phyloP scores from a whole-genome alignment of 2,113 vertebrate species.

The Boulengeromyrus knoepffleri region DNA sequence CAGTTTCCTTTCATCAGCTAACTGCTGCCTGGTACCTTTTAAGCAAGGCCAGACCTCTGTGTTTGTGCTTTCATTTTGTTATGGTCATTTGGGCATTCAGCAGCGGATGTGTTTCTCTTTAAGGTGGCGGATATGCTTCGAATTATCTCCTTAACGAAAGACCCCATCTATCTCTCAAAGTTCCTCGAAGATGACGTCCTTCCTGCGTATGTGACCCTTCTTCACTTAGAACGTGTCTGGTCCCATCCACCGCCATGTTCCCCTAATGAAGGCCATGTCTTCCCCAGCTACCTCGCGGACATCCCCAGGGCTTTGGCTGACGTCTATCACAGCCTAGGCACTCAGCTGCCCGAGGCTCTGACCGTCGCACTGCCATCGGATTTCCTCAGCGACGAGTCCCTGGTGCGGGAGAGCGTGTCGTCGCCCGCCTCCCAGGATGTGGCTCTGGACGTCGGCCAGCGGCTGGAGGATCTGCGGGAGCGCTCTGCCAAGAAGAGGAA shows the following conservation, averaged over 20 bases:
- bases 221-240: neutral
- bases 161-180: constrained; percentile 69
- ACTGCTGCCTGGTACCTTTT: neutral
- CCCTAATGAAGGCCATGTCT: neutral
- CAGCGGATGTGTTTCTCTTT: neutral
- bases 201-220: constrained; percentile 60
- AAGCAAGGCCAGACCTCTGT: neutral
- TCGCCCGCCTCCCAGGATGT: constrained; percentile 47
- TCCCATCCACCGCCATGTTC: neutral
- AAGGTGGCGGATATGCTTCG: constrained; percentile 81
- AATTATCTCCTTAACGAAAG: constrained; percentile 78
- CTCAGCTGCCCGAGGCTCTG: constrained; percentile 73
- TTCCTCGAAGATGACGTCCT: constrained; percentile 80
- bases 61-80: neutral
- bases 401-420: constrained; percentile 68
- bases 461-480: constrained; percentile 74
- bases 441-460: constrained; percentile 41
- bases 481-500: constrained; percentile 77
- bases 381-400: constrained; percentile 87
- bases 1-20: neutral
- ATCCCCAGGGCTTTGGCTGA: constrained; percentile 75
- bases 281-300: constrained; percentile 66
- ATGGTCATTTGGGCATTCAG: neutral
- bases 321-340: constrained; percentile 80
- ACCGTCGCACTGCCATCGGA: constrained; percentile 74